These are phyloP conservation scores for Epistrophe eligans DNA, from an alignment of 2,888 invertebrate species.

Conservation along the genomic window DNA sequence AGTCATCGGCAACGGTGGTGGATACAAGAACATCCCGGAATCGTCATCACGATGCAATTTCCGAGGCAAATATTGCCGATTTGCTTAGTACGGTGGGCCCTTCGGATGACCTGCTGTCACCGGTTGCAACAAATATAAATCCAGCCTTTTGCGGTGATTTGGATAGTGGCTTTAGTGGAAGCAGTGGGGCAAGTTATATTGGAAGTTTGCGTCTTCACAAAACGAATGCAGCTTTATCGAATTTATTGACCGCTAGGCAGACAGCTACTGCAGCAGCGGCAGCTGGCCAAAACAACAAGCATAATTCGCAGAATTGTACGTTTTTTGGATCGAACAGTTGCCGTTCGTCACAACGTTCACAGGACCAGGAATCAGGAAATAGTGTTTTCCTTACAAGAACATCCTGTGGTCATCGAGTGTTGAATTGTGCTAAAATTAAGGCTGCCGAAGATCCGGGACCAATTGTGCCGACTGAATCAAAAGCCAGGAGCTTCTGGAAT, in stretches of 20 bases:
- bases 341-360: slow-evolving; percentile 82
- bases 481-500: slow-evolving; percentile 87
- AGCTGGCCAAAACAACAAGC: slow-evolving; percentile 70
- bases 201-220: slow-evolving; percentile 87
- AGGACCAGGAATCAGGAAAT: slow-evolving; percentile 74
- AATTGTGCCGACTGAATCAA: slow-evolving; percentile 81
- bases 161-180: slow-evolving; percentile 93
- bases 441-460: slow-evolving; percentile 84
- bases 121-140: slow-evolving; percentile 77
- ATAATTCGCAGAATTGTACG: slow-evolving; percentile 73
- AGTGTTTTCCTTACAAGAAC: slow-evolving; percentile 81
- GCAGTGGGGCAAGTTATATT: slow-evolving; percentile 92
- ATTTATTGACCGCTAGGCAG: slow-evolving; percentile 80
- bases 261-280: slow-evolving; percentile 76
- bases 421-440: slow-evolving; percentile 84
- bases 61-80: slow-evolving; percentile 88
- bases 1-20: slow-evolving; percentile 47
- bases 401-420: slow-evolving; percentile 83
- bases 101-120: slow-evolving; percentile 85
- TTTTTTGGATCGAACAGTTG: slow-evolving; percentile 81
- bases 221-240: slow-evolving; percentile 80
- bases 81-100: slow-evolving; percentile 85
- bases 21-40: slow-evolving; percentile 78
- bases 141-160: slow-evolving; percentile 86
- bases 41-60: slow-evolving; percentile 86